Base-by-base conservation (phyloP, 2,888 invertebrate species). In the Gonocerus acuteangulatus region DNA sequence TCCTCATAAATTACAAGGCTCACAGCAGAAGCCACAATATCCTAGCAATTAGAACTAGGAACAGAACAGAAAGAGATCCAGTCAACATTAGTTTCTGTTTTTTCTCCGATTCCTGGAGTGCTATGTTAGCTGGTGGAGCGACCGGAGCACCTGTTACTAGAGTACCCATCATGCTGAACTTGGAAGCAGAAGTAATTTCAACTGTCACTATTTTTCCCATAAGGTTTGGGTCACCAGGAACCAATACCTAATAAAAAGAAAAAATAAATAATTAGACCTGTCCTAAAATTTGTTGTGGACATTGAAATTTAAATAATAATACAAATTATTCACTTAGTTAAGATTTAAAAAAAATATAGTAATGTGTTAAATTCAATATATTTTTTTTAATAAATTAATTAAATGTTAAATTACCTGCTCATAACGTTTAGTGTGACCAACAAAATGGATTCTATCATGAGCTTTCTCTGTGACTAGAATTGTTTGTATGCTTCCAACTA, bases 341-440 rank as follows among this genome's bases (percentile, higher is more conserved):
- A 13, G n/a, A 44, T 6, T n/a, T 44, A 16, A 6, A 44, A 44
- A 44, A n/a, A n/a, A n/a, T n/a, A n/a, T n/a, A n/a, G n/a, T n/a
- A n/a, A n/a, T n/a, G n/a, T n/a, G n/a, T n/a, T n/a, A n/a, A n/a
- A n/a, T n/a, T n/a, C n/a, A n/a, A n/a, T n/a, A n/a, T n/a, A n/a
- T n/a, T n/a, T n/a, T n/a, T n/a, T n/a, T 39, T 16, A 36, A n/a
- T 23, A 16, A 23, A 32, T 11, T 21, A 9, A 22, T n/a, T 18
- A 7, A 42, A 34, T 15, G 21, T n/a, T 3, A 22, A 51, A 57
- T 67, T 66, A 82, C 81, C 78, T 94, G 97, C 72, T 96, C 95
- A 72, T 99, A 97, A 71, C 76, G 88, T 72, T 95, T 89, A 75
- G 96, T 97, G 76, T 99, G 97, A 0, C 86, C 95, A 7, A 97